Base-by-base conservation (phyloP, 2,888 invertebrate species). In the Mesoligia furuncula region DNA sequence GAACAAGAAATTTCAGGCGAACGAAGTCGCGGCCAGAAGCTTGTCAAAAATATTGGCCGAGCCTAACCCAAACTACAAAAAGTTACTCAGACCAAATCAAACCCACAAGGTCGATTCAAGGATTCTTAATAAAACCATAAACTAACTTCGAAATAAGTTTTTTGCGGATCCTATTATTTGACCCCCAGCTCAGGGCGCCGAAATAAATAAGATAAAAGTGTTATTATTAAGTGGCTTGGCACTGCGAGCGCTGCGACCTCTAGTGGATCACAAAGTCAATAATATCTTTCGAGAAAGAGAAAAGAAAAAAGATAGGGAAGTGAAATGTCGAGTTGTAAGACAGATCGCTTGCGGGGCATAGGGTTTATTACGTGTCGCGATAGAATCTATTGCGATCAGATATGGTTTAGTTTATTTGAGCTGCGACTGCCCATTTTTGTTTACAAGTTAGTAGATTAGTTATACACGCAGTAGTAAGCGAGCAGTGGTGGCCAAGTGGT, bases 231-330 rank as follows among this genome's bases (percentile, higher is more conserved):
- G 85, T 84, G 82, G 59, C 69, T 67, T 68, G 13, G 36, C 51
- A 27, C 15, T 27, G 27, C 59, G 59, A 66, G 24, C 24, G 11
- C n/a, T 67, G 79, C 73, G 84, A 81, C 81, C 83, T 79, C 77
- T 54, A 73, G 76, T 70, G 77, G 66, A 71, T 85, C 64, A 31
- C 48, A 73, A 75, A 88, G 85, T 80, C 87, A 87, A 91, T 88
- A 88, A 89, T 87, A 86, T 85, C 81, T 84, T 84, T 83, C 64
- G 48, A 81, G 73, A 68, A 77, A 80, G 79, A 83, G 73, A 75
- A 77, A 84, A 69, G 81, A 83, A 83, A 84, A 88, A 83, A 84
- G 88, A 90, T 90, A 86, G 73, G 80, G 85, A 87, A 92, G 90
- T 88, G 88, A 91, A 88, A 85, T 82, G 87, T 88, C 82, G 65